Conservation (phyloP, 1,140 invertebrate genomes). For the Pissodes strobi region DNA sequence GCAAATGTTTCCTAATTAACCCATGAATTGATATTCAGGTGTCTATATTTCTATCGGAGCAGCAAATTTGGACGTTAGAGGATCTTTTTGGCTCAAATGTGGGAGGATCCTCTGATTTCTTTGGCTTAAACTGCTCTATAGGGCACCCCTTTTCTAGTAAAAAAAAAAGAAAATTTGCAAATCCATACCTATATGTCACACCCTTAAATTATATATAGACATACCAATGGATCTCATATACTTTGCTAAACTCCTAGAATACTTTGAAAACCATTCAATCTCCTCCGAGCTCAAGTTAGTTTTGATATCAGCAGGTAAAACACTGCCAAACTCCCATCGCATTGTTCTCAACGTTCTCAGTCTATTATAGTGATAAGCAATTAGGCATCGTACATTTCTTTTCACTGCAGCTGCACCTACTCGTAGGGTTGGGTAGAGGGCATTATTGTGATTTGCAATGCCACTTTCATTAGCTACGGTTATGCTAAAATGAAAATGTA, state of each 20-base stretch:
- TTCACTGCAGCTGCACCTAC: conserved; percentile 83
- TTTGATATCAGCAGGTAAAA: conserved; percentile 84
- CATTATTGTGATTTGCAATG: conserved; percentile 49
- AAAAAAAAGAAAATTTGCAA: no score
- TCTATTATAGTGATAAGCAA: conserved; percentile 88
- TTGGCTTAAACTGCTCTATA: no score
- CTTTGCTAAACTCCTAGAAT: conserved; percentile 82
- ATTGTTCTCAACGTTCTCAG: conserved; percentile 78
- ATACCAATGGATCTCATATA: conserved; percentile 74
- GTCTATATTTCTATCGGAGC: no score
- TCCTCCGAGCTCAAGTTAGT: conserved; percentile 81
- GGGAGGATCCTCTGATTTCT: no score
- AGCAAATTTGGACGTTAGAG: no score
- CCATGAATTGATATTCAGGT: no score
- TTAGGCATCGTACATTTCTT: conserved; percentile 86
- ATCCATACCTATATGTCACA: no score
- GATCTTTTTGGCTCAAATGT: no score
- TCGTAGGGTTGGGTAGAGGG: conserved; percentile 66
- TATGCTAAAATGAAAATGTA: conserved; percentile 49
- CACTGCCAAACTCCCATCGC: conserved; percentile 91
- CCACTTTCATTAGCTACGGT: conserved; percentile 57
- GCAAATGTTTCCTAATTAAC: no score
- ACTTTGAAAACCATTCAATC: conserved; percentile 84
- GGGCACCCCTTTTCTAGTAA: no score
- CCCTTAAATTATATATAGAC: background rate